Conservation (phyloP, 2,888 invertebrate genomes). For the Muscina levida region DNA sequence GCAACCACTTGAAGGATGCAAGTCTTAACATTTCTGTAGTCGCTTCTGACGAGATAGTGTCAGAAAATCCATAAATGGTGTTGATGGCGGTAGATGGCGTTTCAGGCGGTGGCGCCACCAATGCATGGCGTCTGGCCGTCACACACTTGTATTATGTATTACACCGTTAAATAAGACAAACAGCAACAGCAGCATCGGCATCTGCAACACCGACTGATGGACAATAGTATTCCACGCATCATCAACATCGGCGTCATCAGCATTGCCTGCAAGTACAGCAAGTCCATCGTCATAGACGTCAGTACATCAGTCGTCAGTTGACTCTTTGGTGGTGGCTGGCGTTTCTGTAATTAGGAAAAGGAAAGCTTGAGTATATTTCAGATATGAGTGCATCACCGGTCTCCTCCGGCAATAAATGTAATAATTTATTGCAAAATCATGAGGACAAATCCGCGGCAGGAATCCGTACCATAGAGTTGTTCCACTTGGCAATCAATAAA, state of each 20-base stretch:
- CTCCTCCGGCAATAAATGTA: conserved; percentile 31
- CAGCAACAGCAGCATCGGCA: conserved; percentile 21
- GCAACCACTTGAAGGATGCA: conserved; percentile 45
- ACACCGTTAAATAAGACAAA: conserved; percentile 62
- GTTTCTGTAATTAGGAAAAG: conserved; percentile 18
- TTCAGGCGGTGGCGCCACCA: conserved; percentile 63
- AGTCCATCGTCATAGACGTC: conserved; percentile 14
- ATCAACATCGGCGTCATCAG: conserved; percentile 14
- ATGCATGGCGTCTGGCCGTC: conserved; percentile 62
- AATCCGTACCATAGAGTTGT: conserved; percentile 1
- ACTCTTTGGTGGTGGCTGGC: neutral
- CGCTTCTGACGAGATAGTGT: conserved; percentile 62
- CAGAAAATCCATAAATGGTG: conserved; percentile 63
- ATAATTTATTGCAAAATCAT: conserved; percentile 51
- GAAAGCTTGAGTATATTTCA: neutral
- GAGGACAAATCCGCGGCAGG: neutral
- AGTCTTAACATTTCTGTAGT: conserved; percentile 15
- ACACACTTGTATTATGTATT: conserved; percentile 53
- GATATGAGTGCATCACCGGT: too few relatives aligned
- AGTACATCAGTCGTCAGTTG: neutral
- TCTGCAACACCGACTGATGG: conserved; percentile 1
- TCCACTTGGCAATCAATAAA: conserved; percentile 29
- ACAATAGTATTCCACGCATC: conserved; percentile 58
- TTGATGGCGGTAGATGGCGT: conserved; percentile 65
- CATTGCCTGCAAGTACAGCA: conserved; percentile 8